Percentiles rank a stretch among this genome's conserved stretches.
Evolutionary conservation across 2,888 invertebrate genomes (phyloP).

Genomic region (Elgonia sp.): DNA sequence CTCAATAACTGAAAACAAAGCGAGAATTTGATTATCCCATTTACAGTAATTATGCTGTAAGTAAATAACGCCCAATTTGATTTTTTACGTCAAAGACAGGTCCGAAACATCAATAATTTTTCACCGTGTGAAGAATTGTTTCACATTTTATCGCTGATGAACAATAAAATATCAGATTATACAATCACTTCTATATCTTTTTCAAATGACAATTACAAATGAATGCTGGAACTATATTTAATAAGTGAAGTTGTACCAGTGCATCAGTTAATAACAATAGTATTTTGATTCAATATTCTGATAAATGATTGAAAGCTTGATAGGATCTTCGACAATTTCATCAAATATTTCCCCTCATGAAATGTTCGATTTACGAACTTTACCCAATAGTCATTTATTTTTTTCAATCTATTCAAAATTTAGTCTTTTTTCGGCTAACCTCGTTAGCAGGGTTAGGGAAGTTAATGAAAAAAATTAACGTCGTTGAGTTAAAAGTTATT

Average conservation of each 20-base stretch:
- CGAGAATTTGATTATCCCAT: background rate
- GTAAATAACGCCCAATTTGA: background rate
- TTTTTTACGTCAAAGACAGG: background rate
- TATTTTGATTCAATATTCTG: slow-evolving; percentile 21
- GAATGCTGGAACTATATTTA: slow-evolving; percentile 8
- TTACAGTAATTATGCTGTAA: background rate
- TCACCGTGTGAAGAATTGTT: background rate
- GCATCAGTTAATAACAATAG: slow-evolving; percentile 33
- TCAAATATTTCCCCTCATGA: slow-evolving; percentile 1
- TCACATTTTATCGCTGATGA: background rate
- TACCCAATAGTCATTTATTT: background rate
- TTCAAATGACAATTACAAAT: background rate
- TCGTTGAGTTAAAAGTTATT: too few relatives aligned
- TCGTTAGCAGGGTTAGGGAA: too few relatives aligned
- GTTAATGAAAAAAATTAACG: too few relatives aligned
- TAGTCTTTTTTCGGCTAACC: background rate
- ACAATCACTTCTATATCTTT: background rate
- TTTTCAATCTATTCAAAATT: background rate
- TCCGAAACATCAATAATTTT: slow-evolving; percentile 1
- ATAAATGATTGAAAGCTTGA: slow-evolving; percentile 41
- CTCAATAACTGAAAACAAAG: background rate
- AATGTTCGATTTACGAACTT: slow-evolving; percentile 1
- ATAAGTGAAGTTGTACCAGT: slow-evolving; percentile 23
- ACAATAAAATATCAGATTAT: background rate
- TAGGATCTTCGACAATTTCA: slow-evolving; percentile 36